These are phyloP conservation scores for Misgurnus mizolepis DNA, from an alignment of 2,113 vertebrate genomes.

Conservation along the genomic window DNA sequence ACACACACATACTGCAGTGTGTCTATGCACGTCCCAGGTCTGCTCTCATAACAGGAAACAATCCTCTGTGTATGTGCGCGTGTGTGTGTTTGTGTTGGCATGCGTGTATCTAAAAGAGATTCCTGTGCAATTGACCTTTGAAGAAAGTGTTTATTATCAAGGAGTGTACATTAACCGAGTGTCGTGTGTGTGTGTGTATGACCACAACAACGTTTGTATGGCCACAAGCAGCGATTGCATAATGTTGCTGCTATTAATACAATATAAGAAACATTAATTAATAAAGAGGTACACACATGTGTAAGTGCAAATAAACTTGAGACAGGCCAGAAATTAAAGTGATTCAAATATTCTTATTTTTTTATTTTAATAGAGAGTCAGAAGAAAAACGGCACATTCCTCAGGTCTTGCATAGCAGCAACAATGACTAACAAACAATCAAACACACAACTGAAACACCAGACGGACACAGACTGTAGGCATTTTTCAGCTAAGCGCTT, in stretches of 20 bases:
- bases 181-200: constrained; percentile 1
- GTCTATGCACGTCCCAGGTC: constrained; percentile 15
- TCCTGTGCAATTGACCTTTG: constrained; percentile 5
- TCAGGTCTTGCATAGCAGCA: too few species aligned
- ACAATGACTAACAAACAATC: too few species aligned
- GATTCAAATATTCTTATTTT: too few species aligned
- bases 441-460: too few species aligned
- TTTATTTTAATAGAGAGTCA: too few species aligned
- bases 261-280: constrained; percentile 14
- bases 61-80: constrained; percentile 1
- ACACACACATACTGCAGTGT: constrained; percentile 15
- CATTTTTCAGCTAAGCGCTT: too few species aligned
- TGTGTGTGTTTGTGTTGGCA: constrained; percentile 16
- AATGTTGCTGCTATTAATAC: background rate
- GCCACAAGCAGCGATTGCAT: background rate
- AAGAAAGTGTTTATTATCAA: constrained; percentile 26
- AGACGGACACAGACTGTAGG: too few species aligned
- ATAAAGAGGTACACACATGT: background rate
- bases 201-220: background rate
- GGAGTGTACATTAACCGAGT: constrained; percentile 3
- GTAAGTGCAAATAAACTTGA: background rate
- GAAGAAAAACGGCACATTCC: too few species aligned
- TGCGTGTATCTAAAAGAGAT: constrained; percentile 7
- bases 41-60: constrained; percentile 15
- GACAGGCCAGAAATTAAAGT: background rate